phyloP scores from a whole-genome alignment of 1,140 invertebrate genomes.

The Heliconius eleuchia region DNA sequence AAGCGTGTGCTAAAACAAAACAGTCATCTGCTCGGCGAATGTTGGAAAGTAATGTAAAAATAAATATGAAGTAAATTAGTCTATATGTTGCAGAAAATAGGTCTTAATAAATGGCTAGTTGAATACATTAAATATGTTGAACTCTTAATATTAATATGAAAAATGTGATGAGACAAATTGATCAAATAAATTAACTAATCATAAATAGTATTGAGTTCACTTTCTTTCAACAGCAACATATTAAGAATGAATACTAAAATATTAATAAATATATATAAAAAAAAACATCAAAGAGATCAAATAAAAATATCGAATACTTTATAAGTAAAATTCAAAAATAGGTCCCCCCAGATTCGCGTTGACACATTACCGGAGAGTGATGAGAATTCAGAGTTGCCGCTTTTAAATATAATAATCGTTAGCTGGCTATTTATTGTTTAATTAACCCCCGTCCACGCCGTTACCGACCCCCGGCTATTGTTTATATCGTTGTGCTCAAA shows the following conservation, averaged over 20 bases:
- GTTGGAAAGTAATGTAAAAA: background rate
- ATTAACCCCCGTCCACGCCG: constrained; percentile 64
- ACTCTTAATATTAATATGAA: background rate
- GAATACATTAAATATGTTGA: background rate
- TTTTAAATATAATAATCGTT: constrained; percentile 78
- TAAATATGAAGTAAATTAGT: background rate
- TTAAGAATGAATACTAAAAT: too few species aligned
- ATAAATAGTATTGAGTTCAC: too few species aligned
- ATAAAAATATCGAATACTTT: constrained; percentile 4
- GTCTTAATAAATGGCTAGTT: background rate
- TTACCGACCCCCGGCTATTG: constrained; percentile 54
- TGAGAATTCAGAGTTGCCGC: constrained; percentile 76
- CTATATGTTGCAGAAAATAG: constrained; percentile 3
- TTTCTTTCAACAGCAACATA: too few species aligned
- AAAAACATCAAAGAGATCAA: background rate
- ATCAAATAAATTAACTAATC: too few species aligned
- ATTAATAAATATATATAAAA: background rate
- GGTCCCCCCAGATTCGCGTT: constrained; percentile 46
- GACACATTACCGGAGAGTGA: constrained; percentile 79
- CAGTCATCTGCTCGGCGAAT: constrained; percentile 42
- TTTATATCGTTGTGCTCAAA: constrained; percentile 55
- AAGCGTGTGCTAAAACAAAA: constrained; percentile 41
- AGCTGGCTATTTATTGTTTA: constrained; percentile 77
- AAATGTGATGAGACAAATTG: background rate
- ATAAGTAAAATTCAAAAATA: constrained; percentile 51